phyloP scores from a whole-genome alignment of 2,797 vertebrate species.

The Brachymystax lenok region DNA sequence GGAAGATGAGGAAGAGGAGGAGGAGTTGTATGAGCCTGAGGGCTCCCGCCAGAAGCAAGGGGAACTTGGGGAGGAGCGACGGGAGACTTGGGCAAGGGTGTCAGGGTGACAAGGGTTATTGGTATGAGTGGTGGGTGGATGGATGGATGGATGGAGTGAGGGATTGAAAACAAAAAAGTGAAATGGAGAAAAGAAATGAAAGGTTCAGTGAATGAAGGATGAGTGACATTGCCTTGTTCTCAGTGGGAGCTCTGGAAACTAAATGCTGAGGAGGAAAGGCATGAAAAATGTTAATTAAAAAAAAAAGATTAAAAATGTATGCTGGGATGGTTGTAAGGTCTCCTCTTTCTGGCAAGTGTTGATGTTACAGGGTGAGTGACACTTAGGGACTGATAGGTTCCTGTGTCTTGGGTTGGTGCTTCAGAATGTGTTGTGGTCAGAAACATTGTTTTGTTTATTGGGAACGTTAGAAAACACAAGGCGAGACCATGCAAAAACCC shows the following conservation, averaged over 20 bases:
- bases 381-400: no score
- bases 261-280: background rate
- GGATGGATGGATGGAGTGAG: slow-evolving; percentile 10
- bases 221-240: slow-evolving; percentile 32
- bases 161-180: background rate
- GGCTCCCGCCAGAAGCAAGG: slow-evolving; percentile 35
- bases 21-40: slow-evolving; percentile 61
- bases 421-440: background rate
- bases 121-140: slow-evolving; percentile 8
- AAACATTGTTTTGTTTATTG: background rate
- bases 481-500: background rate
- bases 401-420: no score
- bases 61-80: background rate
- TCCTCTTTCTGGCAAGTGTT: background rate
- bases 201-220: slow-evolving; percentile 33
- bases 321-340: background rate
- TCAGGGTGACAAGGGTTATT: slow-evolving; percentile 49
- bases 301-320: background rate
- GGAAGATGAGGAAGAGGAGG: slow-evolving; percentile 64
- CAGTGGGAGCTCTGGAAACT: background rate
- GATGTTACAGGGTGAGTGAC: background rate
- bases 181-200: slow-evolving; percentile 48
- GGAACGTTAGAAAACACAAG: background rate
- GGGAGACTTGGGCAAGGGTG: slow-evolving; percentile 59
- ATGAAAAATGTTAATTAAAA: background rate